Conservation (phyloP, 1,140 invertebrate genomes). For the Triops cancriformis region DNA sequence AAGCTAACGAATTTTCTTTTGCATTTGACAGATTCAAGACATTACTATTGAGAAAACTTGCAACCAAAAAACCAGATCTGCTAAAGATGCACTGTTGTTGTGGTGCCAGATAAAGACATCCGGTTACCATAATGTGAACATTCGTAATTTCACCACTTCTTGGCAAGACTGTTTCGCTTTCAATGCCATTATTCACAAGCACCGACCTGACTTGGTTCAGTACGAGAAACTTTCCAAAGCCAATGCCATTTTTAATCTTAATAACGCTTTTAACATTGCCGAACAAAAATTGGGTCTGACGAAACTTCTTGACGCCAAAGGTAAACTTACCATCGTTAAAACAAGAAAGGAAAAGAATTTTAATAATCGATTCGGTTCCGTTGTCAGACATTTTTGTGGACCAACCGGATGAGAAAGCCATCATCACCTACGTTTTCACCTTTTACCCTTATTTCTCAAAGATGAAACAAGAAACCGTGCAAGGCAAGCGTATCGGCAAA, state of each 20-base stretch:
- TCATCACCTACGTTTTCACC: constrained; percentile 99
- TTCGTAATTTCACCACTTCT: constrained; percentile 97
- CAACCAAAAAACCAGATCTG: constrained; percentile 94
- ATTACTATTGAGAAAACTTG: constrained; percentile 99
- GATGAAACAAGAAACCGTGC: constrained; percentile 98
- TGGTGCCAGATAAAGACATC: constrained; percentile 99
- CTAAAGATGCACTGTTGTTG: constrained; percentile 87
- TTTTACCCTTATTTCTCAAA: constrained; percentile 99
- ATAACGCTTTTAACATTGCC: constrained; percentile 96
- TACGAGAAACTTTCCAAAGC: constrained; percentile 94
- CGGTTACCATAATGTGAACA: constrained; percentile 98
- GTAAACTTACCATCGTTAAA: constrained; percentile 38
- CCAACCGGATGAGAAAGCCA: constrained; percentile 98
- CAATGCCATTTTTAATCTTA: constrained; percentile 94
- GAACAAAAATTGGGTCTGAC: constrained; percentile 96
- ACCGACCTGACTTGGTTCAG: constrained; percentile 91
- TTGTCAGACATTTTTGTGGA: constrained; percentile 89
- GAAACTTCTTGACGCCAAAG: constrained; percentile 95
- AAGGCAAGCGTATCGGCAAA: constrained; percentile 95
- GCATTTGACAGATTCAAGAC: constrained; percentile 79
- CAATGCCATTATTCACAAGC: constrained; percentile 99
- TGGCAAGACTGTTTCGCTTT: constrained; percentile 99
- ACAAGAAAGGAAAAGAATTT: neutral
- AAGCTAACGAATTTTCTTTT: constrained; percentile 22
- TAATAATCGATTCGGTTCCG: constrained; percentile 20